phyloP scores from a whole-genome alignment of 2,888 invertebrate genomes.

The Oxystoma pomonae region DNA sequence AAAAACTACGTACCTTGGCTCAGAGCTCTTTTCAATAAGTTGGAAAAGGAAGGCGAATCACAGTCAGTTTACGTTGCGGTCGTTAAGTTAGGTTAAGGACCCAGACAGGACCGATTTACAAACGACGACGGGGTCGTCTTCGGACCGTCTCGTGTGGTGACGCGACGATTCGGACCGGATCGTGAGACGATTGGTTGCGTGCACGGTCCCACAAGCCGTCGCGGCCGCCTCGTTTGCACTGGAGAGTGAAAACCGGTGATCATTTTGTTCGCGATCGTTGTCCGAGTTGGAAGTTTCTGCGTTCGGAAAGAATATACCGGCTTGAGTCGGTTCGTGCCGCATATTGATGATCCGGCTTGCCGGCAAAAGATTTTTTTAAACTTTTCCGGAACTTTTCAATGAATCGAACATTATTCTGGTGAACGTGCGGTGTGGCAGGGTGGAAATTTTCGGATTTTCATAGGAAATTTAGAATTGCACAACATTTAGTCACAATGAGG shows the following conservation, averaged over 20 bases:
- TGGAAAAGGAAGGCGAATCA: constrained; percentile 19
- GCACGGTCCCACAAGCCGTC: constrained; percentile 21
- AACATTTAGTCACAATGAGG: not conserved
- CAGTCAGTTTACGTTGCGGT: constrained; percentile 38
- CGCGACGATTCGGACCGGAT: constrained; percentile 17
- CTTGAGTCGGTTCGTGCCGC: not conserved
- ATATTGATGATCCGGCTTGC: not conserved
- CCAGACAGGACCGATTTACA: constrained; percentile 48
- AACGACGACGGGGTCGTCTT: constrained; percentile 13
- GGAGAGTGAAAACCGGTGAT: constrained; percentile 26
- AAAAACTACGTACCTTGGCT: not conserved
- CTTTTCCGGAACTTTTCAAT: not conserved
- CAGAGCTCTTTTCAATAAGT: constrained; percentile 12
- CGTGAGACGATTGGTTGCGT: constrained; percentile 13
- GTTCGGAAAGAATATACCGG: not conserved
- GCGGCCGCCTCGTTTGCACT: constrained; percentile 30
- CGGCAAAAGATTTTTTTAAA: not conserved
- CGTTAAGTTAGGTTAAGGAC: constrained; percentile 52
- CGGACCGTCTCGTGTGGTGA: constrained; percentile 16
- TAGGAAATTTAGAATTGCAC: not conserved
- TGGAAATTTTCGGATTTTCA: not conserved
- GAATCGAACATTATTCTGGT: not conserved
- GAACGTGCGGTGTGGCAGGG: no score
- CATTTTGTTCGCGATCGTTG: constrained; percentile 19
- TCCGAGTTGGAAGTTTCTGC: constrained; percentile 12